Evolutionary conservation across 2,888 invertebrate species (phyloP).

Genomic region (Fragum sueziense): DNA sequence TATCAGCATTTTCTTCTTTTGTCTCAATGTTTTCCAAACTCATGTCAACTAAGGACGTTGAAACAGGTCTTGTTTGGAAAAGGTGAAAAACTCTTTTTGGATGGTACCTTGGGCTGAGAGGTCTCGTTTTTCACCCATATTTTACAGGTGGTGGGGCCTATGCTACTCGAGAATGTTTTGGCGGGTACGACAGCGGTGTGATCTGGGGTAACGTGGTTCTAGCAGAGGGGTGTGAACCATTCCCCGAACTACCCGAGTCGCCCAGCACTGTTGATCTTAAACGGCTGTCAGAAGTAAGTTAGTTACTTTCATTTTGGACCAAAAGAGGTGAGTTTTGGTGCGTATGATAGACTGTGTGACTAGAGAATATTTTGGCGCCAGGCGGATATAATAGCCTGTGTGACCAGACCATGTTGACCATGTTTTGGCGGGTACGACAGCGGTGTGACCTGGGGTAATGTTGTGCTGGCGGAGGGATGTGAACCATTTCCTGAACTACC

Average conservation of each 20-base stretch:
- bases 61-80: no score
- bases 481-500: background rate
- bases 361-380: no score
- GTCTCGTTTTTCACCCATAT: background rate
- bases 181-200: slow-evolving; percentile 40
- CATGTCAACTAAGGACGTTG: no score
- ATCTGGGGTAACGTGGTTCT: slow-evolving; percentile 27
- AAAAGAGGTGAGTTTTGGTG: no score
- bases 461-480: background rate
- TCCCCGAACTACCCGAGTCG: slow-evolving; percentile 32
- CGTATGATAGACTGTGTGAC: no score
- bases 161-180: slow-evolving; percentile 33
- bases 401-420: background rate
- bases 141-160: slow-evolving; percentile 14
- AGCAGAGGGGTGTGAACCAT: slow-evolving; percentile 16
- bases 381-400: no score
- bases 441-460: background rate
- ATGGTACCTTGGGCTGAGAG: background rate
- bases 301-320: no score
- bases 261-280: slow-evolving; percentile 38
- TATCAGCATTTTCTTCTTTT: background rate
- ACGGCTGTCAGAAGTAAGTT: slow-evolving; percentile 56
- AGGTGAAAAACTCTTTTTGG: background rate
- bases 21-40: no score
- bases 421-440: background rate